Percentiles rank a stretch among this genome's conserved stretches.
These are phyloP conservation scores for Notamacropus eugenii DNA, from an alignment of 2,797 vertebrate species.

Conservation along the genomic window DNA sequence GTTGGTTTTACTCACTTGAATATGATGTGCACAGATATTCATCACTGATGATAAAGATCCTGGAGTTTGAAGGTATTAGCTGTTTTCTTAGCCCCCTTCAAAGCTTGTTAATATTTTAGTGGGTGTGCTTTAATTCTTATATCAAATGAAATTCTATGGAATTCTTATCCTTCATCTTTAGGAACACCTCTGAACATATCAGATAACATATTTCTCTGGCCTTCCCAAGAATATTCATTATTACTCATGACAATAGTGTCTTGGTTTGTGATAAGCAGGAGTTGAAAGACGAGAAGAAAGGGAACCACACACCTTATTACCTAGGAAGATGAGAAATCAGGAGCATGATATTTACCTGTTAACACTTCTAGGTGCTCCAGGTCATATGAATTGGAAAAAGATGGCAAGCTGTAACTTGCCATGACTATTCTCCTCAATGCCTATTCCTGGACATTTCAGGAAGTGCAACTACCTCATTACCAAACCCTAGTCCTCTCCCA, in stretches of 20 bases:
- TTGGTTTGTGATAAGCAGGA: neutral
- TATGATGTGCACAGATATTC: neutral
- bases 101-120: neutral
- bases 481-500: neutral
- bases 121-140: neutral
- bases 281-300: neutral
- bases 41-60: neutral
- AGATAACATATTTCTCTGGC: constrained; percentile 24
- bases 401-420: neutral
- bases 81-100: neutral
- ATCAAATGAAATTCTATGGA: neutral
- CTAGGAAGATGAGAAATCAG: neutral
- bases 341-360: neutral
- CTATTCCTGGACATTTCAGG: neutral
- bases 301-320: neutral
- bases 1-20: neutral
- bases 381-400: neutral
- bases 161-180: constrained; percentile 2
- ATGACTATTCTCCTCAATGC: neutral
- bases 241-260: constrained; percentile 5
- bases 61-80: neutral
- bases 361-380: neutral
- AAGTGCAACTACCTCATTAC: neutral
- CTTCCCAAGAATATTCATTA: constrained; percentile 16
- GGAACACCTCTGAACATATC: neutral